Base-by-base conservation (phyloP, 2,888 invertebrate species). In the Andrena hattorfiana region DNA sequence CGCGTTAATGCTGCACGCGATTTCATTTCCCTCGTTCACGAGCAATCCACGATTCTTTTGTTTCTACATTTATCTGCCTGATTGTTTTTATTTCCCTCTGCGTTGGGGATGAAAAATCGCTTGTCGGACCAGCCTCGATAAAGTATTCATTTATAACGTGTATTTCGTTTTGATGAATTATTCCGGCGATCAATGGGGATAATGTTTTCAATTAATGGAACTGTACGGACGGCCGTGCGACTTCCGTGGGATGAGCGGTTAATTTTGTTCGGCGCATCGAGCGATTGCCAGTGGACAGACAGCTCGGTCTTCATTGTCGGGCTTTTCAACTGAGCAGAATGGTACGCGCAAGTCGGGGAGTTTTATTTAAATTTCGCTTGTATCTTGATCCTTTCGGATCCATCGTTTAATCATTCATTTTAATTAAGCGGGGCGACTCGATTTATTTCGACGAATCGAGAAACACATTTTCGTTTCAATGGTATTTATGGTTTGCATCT, bases 121-220 rank as follows among this genome's bases (percentile, higher is more conserved):
- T 56, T 35, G 23, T 56, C 26, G 35, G 5, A 4, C n/a, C 7
- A 6, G 7, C 30, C 16, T n/a, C 26, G 26, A 16, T 59, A 59
- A 2, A 28, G 16, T 30, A 16, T 51, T 51, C 51, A 51, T 51
- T 20, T 51, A 51, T n/a, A 20, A 51, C 16, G 7, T 30, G 7
- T 60, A 60, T 30, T 60, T 60, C 30, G 30, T 59, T 59, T 0
- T 3, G 28, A 28, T 59, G 26, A 26, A 26, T 59, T 28, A 28
- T 16, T 28, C 30, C 7, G 16, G 30, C 30, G n/a, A 56, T 54
- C 56, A 35, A 56, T 16, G 16, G 35, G 26, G 16, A 23, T 23
- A 35, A 16, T 56, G 32, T 69, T 59, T 23, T 54, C 56, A 69
- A 59, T 59, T 28, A 59, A 59, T 42, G 69, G 42, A 35, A 26